phyloP scores from a whole-genome alignment of 2,113 vertebrate genomes.

The Theropithecus gelada region DNA sequence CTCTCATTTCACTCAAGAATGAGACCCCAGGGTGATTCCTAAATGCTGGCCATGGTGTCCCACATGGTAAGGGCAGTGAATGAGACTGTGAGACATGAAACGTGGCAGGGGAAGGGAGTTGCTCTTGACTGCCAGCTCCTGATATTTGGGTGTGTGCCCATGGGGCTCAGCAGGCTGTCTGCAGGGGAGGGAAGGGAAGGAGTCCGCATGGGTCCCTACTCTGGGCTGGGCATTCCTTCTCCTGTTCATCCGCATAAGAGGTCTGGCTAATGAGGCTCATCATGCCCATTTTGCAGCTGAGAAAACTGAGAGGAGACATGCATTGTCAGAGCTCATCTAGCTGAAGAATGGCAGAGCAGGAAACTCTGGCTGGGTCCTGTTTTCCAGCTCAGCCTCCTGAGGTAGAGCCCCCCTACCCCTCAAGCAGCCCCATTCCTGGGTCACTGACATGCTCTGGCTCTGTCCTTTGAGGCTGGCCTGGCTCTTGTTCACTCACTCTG shows the following conservation, averaged over 20 bases:
- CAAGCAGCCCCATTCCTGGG: too few relatives aligned
- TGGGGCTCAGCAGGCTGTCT: neutral
- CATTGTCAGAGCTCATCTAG: neutral
- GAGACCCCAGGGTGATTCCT: neutral
- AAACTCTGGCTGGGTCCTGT: neutral
- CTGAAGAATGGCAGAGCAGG: neutral
- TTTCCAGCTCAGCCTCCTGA: fast-evolving
- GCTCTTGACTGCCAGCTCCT: neutral
- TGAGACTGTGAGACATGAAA: fast-evolving
- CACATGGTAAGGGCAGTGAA: neutral
- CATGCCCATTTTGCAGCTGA: neutral
- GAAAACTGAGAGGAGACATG: neutral
- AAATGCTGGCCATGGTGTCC: neutral
- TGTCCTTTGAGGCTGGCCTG: neutral
- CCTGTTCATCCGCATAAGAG: fast-evolving
- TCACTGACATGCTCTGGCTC: neutral
- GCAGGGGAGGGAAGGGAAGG: neutral
- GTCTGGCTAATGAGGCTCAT: neutral
- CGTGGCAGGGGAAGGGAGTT: neutral
- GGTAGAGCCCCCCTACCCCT: neutral
- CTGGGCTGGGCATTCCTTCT: neutral
- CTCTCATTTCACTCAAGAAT: fast-evolving
- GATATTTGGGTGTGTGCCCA: neutral
- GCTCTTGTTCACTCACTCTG: neutral
- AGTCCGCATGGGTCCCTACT: neutral